These are phyloP conservation scores for Pangasius djambal DNA, from an alignment of 2,797 vertebrate species.

Conservation along the genomic window DNA sequence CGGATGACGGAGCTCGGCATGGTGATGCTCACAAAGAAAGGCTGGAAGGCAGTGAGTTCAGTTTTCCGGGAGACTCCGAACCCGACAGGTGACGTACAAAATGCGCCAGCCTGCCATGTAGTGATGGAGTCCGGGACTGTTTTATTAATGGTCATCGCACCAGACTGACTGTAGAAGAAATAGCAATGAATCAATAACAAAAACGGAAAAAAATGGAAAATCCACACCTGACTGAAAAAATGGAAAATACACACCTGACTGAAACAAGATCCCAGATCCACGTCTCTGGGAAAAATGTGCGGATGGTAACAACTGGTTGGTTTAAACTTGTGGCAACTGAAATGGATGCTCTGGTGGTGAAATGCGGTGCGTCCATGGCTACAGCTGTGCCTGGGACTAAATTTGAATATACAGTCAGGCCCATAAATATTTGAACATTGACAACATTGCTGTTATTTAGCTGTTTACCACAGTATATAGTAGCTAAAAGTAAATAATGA, in stretches of 20 bases:
- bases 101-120: conserved; percentile 80
- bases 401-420: neutral
- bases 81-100: conserved; percentile 78
- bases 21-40: conserved; percentile 85
- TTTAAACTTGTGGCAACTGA: neutral
- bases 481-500: neutral
- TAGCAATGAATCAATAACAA: neutral
- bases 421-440: neutral
- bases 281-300: conserved; percentile 75
- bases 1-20: conserved; percentile 86
- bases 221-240: too few species aligned
- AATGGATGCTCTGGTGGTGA: neutral
- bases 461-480: neutral
- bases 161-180: conserved; percentile 59
- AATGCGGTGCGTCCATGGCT: neutral
- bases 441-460: neutral
- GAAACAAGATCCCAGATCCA: conserved; percentile 80
- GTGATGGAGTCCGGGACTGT: conserved; percentile 81
- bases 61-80: conserved; percentile 77
- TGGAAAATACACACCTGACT: conserved; percentile 72
- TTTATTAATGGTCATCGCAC: conserved; percentile 60
- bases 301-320: conserved; percentile 60
- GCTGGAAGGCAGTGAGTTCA: conserved; percentile 80
- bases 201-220: neutral
- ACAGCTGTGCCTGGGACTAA: neutral